Conservation (phyloP, 2,888 invertebrate genomes). For the Dasypogon diadema region DNA sequence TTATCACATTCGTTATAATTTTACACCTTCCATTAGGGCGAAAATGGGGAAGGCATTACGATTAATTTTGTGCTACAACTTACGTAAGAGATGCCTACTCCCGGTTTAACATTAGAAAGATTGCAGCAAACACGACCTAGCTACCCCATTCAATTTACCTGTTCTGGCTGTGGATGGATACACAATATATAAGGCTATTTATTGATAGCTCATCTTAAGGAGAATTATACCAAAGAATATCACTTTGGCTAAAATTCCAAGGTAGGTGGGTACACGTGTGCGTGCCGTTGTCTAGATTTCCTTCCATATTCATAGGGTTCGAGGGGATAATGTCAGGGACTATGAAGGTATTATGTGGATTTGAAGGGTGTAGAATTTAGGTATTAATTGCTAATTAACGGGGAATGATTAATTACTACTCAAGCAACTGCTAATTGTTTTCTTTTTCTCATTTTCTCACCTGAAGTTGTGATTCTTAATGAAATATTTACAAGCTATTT, state of each 20-base stretch:
- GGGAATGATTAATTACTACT: background rate
- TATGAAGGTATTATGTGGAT: background rate
- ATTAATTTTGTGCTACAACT: background rate
- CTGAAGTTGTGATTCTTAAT: background rate
- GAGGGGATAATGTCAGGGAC: background rate
- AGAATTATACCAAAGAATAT: background rate
- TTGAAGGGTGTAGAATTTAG: background rate
- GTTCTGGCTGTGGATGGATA: too few relatives aligned
- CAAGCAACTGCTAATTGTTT: background rate
- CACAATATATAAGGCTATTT: background rate
- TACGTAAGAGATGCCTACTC: background rate
- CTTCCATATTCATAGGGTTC: background rate
- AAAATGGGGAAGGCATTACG: background rate
- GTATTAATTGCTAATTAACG: background rate
- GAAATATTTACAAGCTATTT: background rate
- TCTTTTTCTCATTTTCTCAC: background rate
- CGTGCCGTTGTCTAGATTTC: background rate
- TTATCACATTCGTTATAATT: background rate
- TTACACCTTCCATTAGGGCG: background rate
- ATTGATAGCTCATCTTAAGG: constrained; percentile 3
- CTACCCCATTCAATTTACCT: too few relatives aligned
- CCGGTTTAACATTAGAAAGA: background rate
- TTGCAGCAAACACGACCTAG: background rate
- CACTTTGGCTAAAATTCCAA: background rate
- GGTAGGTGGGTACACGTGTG: background rate